Evolutionary conservation across 2,797 vertebrate species (phyloP), one percentile per base, ranked within the genome.

Genomic region (Tadarida brasiliensis): DNA sequence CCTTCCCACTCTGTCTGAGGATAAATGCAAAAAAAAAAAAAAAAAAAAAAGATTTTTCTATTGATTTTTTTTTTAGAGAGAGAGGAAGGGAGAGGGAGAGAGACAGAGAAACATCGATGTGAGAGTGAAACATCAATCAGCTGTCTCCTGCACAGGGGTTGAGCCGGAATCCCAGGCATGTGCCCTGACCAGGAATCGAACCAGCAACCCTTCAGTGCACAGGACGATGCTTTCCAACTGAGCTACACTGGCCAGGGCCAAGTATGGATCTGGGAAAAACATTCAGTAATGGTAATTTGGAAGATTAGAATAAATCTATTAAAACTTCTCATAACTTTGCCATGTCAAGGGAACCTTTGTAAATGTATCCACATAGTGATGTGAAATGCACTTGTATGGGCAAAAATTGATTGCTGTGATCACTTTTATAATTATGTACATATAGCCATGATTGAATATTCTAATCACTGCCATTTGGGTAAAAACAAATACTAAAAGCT

Each of bases 271-370:
- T 95, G 74, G 84, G 61, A 76, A 96, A 93, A 82, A 63, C 10
- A 91, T 30, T 88, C n/a, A 94, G 39, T 95, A 63, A 78, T 87
- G 78, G 74, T 96, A 81, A 77, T 95, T 88, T 87, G 65, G 88
- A 97, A 93, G 73, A 81, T 84, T 68, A 78, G 12, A 56, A n/a
- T 5, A 94, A 82, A 95, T 94, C 44, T 94, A 91, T 94, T 82
- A 74, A 87, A 92, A 59, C 15, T 71, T 68, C n/a, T 91, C 6
- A 3, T 49, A 80, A 87, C 93, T 92, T 68, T 86, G 4, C 39
- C 76, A 84, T 59, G 14, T 89, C 67, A 94, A 59, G 57, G 44
- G 86, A 96, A 91, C 15, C 77, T 97, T 95, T 93, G 71, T 70
- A 0, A 51, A 90, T 81, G 61, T 51, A 94, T 67, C 59, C 81